Conservation (phyloP, 2,888 invertebrate genomes). For the Hemicrepidius hirtus region DNA sequence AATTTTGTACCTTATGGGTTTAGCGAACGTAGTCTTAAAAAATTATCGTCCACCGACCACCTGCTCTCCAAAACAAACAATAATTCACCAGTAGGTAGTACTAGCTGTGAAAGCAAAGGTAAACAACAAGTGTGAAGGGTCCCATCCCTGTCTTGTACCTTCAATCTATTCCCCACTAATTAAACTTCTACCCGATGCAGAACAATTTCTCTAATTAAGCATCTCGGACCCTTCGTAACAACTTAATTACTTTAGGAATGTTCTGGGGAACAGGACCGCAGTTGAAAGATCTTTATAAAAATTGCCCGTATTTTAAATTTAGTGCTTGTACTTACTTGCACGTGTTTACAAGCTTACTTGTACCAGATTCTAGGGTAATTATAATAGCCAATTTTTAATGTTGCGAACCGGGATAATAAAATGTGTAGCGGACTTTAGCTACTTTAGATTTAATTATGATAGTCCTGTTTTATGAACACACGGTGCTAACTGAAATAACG, state of each 20-base stretch:
- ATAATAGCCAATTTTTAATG: constrained; percentile 9
- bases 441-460: neutral
- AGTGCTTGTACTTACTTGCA: constrained; percentile 18
- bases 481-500: neutral
- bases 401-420: constrained; percentile 2
- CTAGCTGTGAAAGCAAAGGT: constrained; percentile 34
- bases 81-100: constrained; percentile 33
- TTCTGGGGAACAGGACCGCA: constrained; percentile 24
- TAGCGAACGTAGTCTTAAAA: neutral
- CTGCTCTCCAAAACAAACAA: constrained; percentile 34
- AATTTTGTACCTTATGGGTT: neutral
- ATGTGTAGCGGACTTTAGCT: neutral
- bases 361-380: constrained; percentile 5
- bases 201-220: constrained; percentile 66
- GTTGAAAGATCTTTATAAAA: constrained; percentile 26
- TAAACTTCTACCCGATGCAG: constrained; percentile 65
- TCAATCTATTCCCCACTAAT: constrained; percentile 62
- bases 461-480: neutral
- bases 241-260: constrained; percentile 64
- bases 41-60: constrained; percentile 7
- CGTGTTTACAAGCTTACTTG: constrained; percentile 28
- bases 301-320: constrained; percentile 28
- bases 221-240: constrained; percentile 60
- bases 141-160: constrained; percentile 37
- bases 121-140: constrained; percentile 50